Evolutionary conservation across 2,888 invertebrate species (phyloP).

Genomic region (Girardia tigrina): DNA sequence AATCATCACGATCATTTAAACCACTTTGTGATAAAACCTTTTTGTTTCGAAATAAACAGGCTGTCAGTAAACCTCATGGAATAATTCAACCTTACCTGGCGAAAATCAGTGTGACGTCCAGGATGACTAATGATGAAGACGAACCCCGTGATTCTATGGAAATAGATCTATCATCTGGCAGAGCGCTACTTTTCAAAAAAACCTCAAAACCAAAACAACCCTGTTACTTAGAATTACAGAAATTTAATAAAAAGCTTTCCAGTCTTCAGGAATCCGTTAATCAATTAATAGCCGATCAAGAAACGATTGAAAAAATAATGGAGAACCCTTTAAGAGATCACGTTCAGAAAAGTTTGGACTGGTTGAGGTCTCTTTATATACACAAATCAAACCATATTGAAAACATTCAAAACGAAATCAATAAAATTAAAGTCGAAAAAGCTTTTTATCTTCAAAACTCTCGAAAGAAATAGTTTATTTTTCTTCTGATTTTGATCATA

Average conservation of each 20-base stretch:
- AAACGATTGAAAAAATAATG: constrained; percentile 6
- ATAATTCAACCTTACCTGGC: background rate
- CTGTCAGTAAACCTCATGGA: background rate
- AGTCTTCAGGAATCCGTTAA: background rate
- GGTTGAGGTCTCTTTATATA: constrained; percentile 27
- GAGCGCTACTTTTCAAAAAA: background rate
- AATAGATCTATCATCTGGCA: background rate
- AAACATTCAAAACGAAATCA: background rate
- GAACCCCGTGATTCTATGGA: background rate
- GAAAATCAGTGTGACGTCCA: background rate
- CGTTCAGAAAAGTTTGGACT: constrained; percentile 28
- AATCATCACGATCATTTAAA: background rate
- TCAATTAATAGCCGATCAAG: constrained; percentile 26
- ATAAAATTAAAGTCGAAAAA: background rate
- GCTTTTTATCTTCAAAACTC: background rate
- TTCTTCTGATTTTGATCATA: too few species aligned
- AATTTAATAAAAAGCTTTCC: constrained; percentile 26
- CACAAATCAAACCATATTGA: background rate
- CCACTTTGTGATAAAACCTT: background rate
- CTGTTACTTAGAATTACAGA: background rate
- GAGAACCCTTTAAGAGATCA: constrained; percentile 24
- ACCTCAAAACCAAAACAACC: background rate
- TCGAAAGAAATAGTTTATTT: too few species aligned
- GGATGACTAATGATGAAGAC: background rate
- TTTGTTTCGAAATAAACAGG: background rate